Conservation (phyloP, 2,113 vertebrate species). For the Sylvia atricapilla region DNA sequence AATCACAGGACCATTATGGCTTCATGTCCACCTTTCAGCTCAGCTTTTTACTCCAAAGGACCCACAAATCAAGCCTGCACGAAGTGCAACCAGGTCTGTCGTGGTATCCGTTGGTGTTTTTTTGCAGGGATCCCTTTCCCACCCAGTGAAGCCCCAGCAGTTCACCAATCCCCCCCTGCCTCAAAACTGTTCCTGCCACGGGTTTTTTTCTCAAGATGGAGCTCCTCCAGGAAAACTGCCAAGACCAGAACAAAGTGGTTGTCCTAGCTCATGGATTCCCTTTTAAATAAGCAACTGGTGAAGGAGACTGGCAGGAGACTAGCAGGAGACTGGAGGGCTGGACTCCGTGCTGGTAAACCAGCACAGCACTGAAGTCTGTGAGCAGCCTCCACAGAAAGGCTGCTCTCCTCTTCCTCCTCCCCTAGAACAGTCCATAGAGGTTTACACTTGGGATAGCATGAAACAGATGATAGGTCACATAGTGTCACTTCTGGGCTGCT, state of each 20-base stretch:
- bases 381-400: background rate
- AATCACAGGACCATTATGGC: background rate
- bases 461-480: background rate
- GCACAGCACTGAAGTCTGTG: rapidly evolving
- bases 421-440: background rate
- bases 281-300: background rate
- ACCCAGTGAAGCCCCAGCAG: background rate
- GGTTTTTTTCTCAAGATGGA: background rate
- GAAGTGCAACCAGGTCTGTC: background rate
- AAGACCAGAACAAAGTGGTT: background rate
- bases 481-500: background rate
- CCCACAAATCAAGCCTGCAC: background rate
- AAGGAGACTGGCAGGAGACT: background rate
- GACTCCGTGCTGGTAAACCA: background rate
- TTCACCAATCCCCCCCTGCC: rapidly evolving
- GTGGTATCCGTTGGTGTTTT: rapidly evolving
- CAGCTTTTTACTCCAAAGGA: background rate
- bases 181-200: background rate
- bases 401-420: background rate
- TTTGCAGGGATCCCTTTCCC: background rate
- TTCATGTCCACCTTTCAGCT: background rate
- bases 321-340: background rate
- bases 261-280: background rate
- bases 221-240: background rate
- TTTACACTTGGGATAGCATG: background rate